These are phyloP conservation scores for Philonicus albiceps DNA, from an alignment of 2,888 invertebrate species.

Conservation along the genomic window DNA sequence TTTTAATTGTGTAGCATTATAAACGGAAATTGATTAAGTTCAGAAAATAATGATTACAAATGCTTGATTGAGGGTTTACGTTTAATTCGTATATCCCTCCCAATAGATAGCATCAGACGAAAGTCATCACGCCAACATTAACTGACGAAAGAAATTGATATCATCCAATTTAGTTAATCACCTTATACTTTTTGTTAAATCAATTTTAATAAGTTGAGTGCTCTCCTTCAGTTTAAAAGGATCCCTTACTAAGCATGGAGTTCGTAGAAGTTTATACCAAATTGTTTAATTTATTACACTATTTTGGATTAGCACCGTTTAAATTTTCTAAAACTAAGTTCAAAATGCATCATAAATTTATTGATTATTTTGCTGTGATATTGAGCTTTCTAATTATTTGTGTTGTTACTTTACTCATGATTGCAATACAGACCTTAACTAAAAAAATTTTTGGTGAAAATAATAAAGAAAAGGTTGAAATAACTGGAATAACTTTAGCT, in stretches of 20 bases:
- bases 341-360: neutral
- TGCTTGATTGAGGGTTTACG: neutral
- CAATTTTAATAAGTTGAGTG: neutral
- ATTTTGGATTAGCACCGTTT: neutral
- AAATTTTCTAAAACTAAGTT: neutral
- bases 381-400: neutral
- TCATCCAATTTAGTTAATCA: neutral
- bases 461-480: neutral
- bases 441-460: neutral
- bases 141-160: neutral
- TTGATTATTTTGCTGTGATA: neutral
- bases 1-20: no score
- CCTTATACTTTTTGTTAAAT: neutral
- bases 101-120: neutral
- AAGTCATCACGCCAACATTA: neutral
- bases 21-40: no score
- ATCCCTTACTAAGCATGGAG: neutral
- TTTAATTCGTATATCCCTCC: neutral
- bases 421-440: neutral
- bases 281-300: neutral
- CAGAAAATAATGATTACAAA: no score
- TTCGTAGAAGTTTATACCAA: neutral
- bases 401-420: neutral
- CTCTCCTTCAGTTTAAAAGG: neutral
- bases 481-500: neutral